Percentiles rank a stretch among this genome's conserved stretches.
Conservation (phyloP, 1,140 invertebrate species). For the Drosophila pectinifera region DNA sequence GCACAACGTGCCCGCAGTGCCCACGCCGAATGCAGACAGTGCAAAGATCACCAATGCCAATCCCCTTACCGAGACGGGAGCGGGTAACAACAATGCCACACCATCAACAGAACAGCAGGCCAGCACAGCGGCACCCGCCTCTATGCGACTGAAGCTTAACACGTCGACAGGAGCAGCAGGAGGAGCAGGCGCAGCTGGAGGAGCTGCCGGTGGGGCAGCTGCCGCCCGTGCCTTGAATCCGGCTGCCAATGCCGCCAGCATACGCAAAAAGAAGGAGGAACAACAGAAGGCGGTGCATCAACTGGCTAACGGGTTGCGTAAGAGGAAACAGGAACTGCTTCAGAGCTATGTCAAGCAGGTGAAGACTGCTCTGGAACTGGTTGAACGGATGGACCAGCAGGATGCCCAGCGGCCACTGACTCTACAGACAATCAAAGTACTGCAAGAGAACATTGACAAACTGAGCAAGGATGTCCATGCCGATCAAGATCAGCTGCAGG, state of each 20-base stretch:
- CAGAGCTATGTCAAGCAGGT: constrained; percentile 84
- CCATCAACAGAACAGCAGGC: constrained; percentile 52
- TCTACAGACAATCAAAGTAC: constrained; percentile 77
- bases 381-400: constrained; percentile 76
- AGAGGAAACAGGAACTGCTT: constrained; percentile 80
- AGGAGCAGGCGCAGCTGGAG: constrained; percentile 1
- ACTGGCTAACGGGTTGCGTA: constrained; percentile 79
- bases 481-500: constrained; percentile 81
- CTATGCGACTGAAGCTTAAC: constrained; percentile 72
- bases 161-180: constrained; percentile 11
- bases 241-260: constrained; percentile 58
- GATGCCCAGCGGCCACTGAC: constrained; percentile 73
- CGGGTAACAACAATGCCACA: constrained; percentile 23
- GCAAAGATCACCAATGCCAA: constrained; percentile 70
- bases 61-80: constrained; percentile 31
- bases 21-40: constrained; percentile 72
- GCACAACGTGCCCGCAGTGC: constrained; percentile 78
- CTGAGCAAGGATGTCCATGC: constrained; percentile 80
- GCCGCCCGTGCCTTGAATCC: constrained; percentile 40
- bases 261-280: constrained; percentile 83
- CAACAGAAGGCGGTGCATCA: constrained; percentile 84
- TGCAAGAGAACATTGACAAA: constrained; percentile 81
- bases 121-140: constrained; percentile 69
- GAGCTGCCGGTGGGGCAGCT: constrained; percentile 10
- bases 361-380: constrained; percentile 77